Evolutionary conservation across 2,113 vertebrate species (phyloP).

Genomic region (Cryptomyrus ogoouensis): DNA sequence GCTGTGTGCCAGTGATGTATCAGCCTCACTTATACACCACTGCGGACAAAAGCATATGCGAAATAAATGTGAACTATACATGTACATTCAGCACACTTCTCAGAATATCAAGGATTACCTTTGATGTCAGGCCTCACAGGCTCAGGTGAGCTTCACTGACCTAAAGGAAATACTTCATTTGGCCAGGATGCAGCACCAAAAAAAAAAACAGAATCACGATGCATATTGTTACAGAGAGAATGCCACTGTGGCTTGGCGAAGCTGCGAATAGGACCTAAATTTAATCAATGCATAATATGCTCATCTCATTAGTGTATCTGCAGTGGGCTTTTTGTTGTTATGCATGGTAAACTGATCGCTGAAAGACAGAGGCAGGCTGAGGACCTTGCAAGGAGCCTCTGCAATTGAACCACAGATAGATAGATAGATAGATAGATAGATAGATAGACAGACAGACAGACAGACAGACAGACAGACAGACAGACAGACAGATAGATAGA

Average conservation of each 20-base stretch:
- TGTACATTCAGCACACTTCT: background rate
- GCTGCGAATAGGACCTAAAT: background rate
- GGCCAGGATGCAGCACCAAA: background rate
- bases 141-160: background rate
- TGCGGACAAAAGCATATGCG: background rate
- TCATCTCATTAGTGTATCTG: constrained; percentile 1
- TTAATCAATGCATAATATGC: constrained; percentile 10
- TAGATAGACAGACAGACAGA: background rate
- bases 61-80: background rate
- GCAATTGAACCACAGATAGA: background rate
- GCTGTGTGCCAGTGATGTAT: background rate
- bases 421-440: constrained; percentile 20
- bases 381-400: background rate
- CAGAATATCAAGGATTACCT: background rate
- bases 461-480: constrained; percentile 19
- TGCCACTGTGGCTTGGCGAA: background rate
- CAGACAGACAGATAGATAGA: constrained; percentile 8
- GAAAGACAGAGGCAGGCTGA: background rate
- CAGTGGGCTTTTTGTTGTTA: background rate
- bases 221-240: background rate
- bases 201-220: background rate
- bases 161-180: background rate
- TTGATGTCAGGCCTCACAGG: background rate
- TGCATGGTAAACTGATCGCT: background rate
- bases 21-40: background rate